phyloP scores from a whole-genome alignment of 2,797 vertebrate species.

The Diglossa cyanea region DNA sequence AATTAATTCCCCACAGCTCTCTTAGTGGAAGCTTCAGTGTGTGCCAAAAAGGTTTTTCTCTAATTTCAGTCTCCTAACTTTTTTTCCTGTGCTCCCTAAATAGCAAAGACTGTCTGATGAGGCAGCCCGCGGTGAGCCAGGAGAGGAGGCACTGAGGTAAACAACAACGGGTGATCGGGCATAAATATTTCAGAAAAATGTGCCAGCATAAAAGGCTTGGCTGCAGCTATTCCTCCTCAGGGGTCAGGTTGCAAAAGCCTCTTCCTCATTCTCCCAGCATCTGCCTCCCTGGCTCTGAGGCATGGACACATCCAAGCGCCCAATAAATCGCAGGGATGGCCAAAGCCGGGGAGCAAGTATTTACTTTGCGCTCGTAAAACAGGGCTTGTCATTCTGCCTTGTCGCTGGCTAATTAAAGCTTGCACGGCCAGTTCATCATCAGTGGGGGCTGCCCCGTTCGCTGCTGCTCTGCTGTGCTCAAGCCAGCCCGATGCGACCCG shows the following conservation, averaged over 20 bases:
- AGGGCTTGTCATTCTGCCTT: not conserved
- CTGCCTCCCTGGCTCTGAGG: not conserved
- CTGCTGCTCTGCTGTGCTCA: not conserved
- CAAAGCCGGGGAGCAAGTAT: not conserved
- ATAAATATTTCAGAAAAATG: constrained; percentile 56
- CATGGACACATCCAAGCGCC: not conserved
- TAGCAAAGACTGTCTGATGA: not conserved
- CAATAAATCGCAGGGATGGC: not conserved
- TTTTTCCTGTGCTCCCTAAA: not conserved
- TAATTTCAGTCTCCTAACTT: not conserved
- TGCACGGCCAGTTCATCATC: not conserved
- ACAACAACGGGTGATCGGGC: not conserved
- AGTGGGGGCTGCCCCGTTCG: not conserved
- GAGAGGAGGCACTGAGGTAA: not conserved
- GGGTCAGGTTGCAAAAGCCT: constrained; percentile 11
- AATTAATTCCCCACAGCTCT: not conserved
- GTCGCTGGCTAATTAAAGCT: constrained; percentile 15
- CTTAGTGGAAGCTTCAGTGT: not conserved
- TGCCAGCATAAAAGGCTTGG: constrained; percentile 5
- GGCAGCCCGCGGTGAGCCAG: not conserved
- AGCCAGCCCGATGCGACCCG: not conserved
- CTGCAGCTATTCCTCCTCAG: constrained; percentile 17
- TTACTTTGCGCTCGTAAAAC: constrained; percentile 5
- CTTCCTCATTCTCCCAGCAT: not conserved
- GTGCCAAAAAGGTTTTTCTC: not conserved